A percentile compares a stretch with the other conserved stretches of the same genome.
Conservation (phyloP, 2,888 invertebrate genomes). For the Parochlus steinenii region DNA sequence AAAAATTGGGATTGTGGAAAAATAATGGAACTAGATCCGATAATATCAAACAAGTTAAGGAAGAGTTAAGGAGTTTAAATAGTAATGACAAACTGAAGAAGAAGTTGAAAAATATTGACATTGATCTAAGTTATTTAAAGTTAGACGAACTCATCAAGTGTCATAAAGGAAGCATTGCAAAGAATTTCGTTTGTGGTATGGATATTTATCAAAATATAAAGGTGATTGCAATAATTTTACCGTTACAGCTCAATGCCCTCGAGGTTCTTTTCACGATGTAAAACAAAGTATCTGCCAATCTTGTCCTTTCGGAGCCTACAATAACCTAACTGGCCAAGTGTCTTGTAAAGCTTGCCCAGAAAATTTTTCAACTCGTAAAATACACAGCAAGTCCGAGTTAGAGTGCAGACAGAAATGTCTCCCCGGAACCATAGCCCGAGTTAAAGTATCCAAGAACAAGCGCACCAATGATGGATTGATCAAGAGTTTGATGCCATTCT, state of each 20-base stretch:
- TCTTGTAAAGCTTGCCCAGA: conserved; percentile 39
- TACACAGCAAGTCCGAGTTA: conserved; percentile 28
- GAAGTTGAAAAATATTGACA: conserved; percentile 16
- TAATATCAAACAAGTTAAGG: conserved; percentile 17
- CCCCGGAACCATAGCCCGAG: conserved; percentile 34
- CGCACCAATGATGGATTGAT: conserved; percentile 20
- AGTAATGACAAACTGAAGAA: conserved; percentile 16
- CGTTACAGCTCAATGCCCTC: conserved; percentile 41
- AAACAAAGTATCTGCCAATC: conserved; percentile 36
- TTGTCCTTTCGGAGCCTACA: conserved; percentile 43
- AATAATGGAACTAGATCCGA: conserved; percentile 20
- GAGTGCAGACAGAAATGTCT: conserved; percentile 42
- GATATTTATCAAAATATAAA: conserved; percentile 12
- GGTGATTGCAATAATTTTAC: conserved; percentile 4
- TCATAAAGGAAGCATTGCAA: conserved; percentile 35
- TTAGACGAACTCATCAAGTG: conserved; percentile 26
- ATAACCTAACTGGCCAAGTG: conserved; percentile 34
- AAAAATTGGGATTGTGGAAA: conserved; percentile 20
- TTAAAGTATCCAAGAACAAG: conserved; percentile 20
- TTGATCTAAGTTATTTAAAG: conserved; percentile 18
- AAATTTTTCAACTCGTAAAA: conserved; percentile 37
- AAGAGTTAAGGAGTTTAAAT: conserved; percentile 16
- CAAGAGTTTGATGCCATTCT: conserved; percentile 36
- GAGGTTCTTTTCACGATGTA: conserved; percentile 43
- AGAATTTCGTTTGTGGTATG: conserved; percentile 39